Evolutionary conservation across 35 echinoderm and acorn worm species (phyloP).

Genomic region (Lytechinus pictus): DNA sequence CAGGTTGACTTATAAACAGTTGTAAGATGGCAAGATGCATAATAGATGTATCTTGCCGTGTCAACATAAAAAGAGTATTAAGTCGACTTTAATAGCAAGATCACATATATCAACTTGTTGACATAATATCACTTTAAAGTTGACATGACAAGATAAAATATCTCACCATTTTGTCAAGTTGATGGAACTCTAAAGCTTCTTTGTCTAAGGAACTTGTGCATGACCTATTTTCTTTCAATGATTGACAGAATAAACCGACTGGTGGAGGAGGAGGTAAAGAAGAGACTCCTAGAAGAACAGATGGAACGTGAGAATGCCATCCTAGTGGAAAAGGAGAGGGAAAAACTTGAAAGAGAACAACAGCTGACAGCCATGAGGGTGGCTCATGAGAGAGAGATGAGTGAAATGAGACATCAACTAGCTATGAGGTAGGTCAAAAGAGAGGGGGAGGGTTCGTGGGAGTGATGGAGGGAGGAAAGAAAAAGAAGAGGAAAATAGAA

Average conservation of each 20-base stretch:
- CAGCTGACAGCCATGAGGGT: conserved; percentile 61
- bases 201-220: not conserved
- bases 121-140: too few relatives aligned
- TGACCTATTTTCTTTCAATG: conserved; percentile 24
- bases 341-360: conserved; percentile 72
- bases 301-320: conserved; percentile 74
- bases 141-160: too few relatives aligned
- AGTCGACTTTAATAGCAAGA: too few relatives aligned
- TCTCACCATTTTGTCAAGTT: too few relatives aligned
- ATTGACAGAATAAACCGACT: conserved; percentile 77
- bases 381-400: conserved; percentile 68
- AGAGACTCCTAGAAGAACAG: conserved; percentile 79
- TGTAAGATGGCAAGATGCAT: too few relatives aligned
- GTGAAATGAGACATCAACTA: conserved; percentile 77
- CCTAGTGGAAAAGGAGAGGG: conserved; percentile 60
- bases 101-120: too few relatives aligned
- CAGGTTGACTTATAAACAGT: too few relatives aligned
- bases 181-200: too few relatives aligned
- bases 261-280: conserved; percentile 93
- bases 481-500: too few relatives aligned
- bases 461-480: not conserved
- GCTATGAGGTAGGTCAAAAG: conserved; percentile 34
- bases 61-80: too few relatives aligned
- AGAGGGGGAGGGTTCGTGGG: too few relatives aligned
- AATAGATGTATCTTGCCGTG: too few relatives aligned